Conservation (phyloP, 2,888 invertebrate genomes). For the Cephus pulcher region DNA sequence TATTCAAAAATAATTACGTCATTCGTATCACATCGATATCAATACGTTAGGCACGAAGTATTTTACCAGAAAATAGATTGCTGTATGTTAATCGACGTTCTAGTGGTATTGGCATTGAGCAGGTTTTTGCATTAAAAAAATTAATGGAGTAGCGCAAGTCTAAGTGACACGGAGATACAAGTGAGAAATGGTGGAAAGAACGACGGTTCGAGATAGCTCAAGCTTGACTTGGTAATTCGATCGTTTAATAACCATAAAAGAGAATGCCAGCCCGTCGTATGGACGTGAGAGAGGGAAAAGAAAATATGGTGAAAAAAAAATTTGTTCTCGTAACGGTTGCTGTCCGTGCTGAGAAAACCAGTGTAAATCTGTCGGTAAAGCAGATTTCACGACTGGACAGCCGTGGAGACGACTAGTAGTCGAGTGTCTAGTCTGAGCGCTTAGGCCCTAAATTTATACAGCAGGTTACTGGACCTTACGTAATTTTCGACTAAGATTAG, state of each 20-base stretch:
- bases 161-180: neutral
- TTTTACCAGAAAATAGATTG: no score
- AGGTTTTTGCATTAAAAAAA: neutral
- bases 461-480: conserved; percentile 58
- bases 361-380: neutral
- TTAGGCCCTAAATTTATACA: conserved; percentile 51
- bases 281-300: neutral
- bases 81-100: no score
- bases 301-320: neutral
- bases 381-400: conserved; percentile 13
- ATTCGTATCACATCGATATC: no score
- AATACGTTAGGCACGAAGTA: no score
- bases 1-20: no score
- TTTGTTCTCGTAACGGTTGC: conserved; percentile 10
- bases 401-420: conserved; percentile 4
- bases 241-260: neutral
- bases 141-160: neutral
- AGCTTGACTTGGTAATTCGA: neutral
- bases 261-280: neutral
- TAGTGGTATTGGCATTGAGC: no score
- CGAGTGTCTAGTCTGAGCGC: conserved; percentile 23
- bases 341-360: neutral
- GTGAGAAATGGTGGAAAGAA: neutral
- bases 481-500: conserved; percentile 51
- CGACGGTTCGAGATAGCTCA: neutral